Conservation (phyloP, 1,140 invertebrate species). For the Cecropterus lyciades region DNA sequence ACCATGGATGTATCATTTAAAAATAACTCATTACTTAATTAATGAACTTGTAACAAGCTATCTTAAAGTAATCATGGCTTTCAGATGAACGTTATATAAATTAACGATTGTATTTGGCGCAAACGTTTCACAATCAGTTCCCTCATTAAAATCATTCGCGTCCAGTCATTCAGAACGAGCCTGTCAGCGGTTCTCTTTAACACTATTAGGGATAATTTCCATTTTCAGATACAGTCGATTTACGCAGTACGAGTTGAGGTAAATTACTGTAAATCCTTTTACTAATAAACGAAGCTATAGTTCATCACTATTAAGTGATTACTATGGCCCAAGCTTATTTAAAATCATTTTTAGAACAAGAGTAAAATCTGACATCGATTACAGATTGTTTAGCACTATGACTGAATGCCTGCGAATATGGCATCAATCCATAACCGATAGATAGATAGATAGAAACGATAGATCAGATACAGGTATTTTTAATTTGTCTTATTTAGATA, state of each 20-base stretch:
- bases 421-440: no score
- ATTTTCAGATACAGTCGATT: conserved; percentile 9
- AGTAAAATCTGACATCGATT: no score
- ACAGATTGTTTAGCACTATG: no score
- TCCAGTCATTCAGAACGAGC: conserved; percentile 26
- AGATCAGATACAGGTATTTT: no score
- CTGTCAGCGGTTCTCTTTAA: conserved; percentile 34
- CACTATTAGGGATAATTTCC: conserved; percentile 32
- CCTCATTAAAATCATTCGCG: conserved; percentile 33
- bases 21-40: no score
- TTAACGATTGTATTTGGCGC: conserved; percentile 26
- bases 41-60: neutral
- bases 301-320: neutral
- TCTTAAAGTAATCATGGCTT: conserved; percentile 26
- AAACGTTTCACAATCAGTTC: conserved; percentile 28
- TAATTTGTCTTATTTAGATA: no score
- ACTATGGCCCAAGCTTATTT: no score
- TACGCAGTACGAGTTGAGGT: neutral
- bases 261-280: neutral
- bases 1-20: no score
- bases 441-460: no score
- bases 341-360: no score
- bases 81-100: conserved; percentile 22
- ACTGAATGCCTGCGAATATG: no score
- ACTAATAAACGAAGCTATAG: neutral